phyloP scores from a whole-genome alignment of 2,888 invertebrate genomes.

The Drosophila pseudotalamancana region DNA sequence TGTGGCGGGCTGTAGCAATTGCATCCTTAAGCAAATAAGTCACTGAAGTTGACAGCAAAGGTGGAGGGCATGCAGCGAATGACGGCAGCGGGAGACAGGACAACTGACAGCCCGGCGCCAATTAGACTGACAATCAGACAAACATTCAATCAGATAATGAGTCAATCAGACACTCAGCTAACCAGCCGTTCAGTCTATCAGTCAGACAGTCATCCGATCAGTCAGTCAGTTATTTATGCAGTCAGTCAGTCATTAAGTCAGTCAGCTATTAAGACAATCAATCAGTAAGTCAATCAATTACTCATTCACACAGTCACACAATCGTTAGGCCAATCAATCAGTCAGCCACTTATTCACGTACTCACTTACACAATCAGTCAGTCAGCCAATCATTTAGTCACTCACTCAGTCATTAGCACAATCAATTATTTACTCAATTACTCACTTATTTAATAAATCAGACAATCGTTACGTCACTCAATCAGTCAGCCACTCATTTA shows the following conservation, averaged over 20 bases:
- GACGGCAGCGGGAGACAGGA: conserved; percentile 29
- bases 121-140: conserved; percentile 7
- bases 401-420: not conserved
- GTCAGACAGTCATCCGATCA: conserved; percentile 1
- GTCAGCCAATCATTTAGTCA: not conserved
- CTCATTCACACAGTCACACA: no score
- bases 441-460: no score
- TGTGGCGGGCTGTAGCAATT: conserved; percentile 28
- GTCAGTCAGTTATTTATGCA: not conserved
- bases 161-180: not conserved
- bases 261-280: conserved; percentile 2
- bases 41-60: conserved; percentile 52
- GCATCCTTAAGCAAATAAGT: conserved; percentile 65
- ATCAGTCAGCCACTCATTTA: conserved; percentile 3
- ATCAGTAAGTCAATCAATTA: not conserved
- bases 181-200: not conserved
- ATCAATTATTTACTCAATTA: conserved; percentile 1
- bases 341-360: conserved; percentile 4
- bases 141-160: not conserved
- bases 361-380: not conserved
- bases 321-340: conserved; percentile 1
- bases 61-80: conserved; percentile 17
- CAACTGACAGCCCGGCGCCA: conserved; percentile 23
- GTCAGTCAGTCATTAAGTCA: not conserved
- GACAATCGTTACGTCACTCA: not conserved